Evolutionary conservation across 2,797 vertebrate genomes (phyloP).

Genomic region (Leptodactylus fallax): DNA sequence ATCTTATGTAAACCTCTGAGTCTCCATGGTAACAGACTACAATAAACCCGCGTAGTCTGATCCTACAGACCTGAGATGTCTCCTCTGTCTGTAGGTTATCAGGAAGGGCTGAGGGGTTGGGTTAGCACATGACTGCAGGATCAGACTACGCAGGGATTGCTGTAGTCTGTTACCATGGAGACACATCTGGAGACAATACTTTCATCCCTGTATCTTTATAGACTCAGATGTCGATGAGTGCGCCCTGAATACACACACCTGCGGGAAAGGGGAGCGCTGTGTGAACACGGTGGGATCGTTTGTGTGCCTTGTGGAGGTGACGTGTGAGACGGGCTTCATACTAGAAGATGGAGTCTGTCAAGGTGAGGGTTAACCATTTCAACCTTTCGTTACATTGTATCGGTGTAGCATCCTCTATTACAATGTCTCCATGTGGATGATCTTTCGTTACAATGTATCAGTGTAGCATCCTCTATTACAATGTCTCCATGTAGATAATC

Average conservation of each 20-base stretch:
- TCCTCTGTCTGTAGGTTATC: no score
- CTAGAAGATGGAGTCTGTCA: slow-evolving; percentile 80
- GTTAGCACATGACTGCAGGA: no score
- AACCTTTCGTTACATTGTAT: neutral
- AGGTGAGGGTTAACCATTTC: slow-evolving; percentile 73
- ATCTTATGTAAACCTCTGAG: neutral
- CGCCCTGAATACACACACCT: slow-evolving; percentile 82
- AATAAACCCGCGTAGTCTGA: neutral
- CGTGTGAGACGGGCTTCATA: slow-evolving; percentile 83
- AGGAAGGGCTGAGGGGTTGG: no score
- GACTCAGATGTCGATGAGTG: slow-evolving; percentile 90
- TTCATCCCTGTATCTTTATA: neutral
- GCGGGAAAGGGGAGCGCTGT: slow-evolving; percentile 82
- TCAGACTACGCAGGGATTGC: no score
- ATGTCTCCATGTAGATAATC: neutral
- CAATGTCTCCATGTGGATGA: neutral
- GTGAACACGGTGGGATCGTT: slow-evolving; percentile 89
- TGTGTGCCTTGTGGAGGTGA: slow-evolving; percentile 81
- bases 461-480: neutral
- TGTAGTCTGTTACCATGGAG: no score
- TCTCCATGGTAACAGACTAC: neutral
- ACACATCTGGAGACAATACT: no score
- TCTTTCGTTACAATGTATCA: neutral
- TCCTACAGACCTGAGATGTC: neutral
- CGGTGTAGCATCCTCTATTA: neutral